Evolutionary conservation across 2,888 invertebrate genomes (phyloP), one percentile per base, ranked within the genome.

Genomic region (Tinea semifulvella): DNA sequence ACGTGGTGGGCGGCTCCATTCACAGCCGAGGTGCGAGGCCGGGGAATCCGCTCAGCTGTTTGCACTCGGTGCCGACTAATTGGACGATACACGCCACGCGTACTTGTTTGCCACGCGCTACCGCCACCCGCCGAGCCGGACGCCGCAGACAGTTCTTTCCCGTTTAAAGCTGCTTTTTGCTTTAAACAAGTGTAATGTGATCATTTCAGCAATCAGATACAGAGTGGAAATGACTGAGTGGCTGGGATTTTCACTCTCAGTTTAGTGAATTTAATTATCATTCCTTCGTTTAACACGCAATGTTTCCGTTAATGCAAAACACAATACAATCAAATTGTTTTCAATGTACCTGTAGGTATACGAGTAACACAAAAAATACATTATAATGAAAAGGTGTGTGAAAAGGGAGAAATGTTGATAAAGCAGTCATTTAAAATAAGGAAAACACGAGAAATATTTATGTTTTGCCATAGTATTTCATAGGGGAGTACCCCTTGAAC

Each of bases 11-110:
- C 19, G 31, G 40, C 22, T 22, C 22, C 22, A 20, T 28, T 31
- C 43, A 43, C 31, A 31, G 31, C 28, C 43, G 18, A 16, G 31
- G 31, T 19, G 31, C 43, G 43, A 43, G 43, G 43, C 43, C 43
- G 43, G 43, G 43, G 43, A 43, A 43, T 43, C 43, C 43, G 43
- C 43, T 43, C 43, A 43, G 43, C 43, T 43, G 43, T 28, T 43
- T 19, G 31, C 42, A 42, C 22, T 42, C 42, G 42, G 26, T 18
- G 28, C 18, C 43, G 43, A 28, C 43, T 43, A 43, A 43, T 43
- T 28, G 43, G 43, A 43, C 18, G 43, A 27, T 31, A 43, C 43
- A 28, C 28, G 43, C 28, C 43, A 28, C 43, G 28, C 28, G 26
- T 22, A 22, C 42, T 26, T 14, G 42, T 25, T 16, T 20, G n/a